Evolutionary conservation across 2,888 invertebrate species (phyloP).

Genomic region (Melanchra persicariae): DNA sequence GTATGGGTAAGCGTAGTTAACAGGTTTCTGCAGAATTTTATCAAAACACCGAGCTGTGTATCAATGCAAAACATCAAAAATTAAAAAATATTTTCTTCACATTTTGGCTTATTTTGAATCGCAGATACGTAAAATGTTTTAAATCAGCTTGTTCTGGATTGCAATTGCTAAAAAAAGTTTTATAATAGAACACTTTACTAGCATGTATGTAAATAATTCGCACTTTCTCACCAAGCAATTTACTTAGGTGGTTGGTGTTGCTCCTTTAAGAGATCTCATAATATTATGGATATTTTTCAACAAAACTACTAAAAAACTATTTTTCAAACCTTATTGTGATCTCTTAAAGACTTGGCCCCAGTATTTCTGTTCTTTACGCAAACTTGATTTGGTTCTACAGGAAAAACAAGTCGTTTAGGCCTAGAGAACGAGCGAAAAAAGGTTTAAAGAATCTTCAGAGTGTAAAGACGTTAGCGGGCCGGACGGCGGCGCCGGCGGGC

Average conservation of each 20-base stretch:
- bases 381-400: constrained; percentile 85
- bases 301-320: background rate
- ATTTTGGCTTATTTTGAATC: constrained; percentile 57
- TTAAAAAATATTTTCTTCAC: constrained; percentile 32
- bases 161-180: constrained; percentile 56
- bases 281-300: constrained; percentile 33
- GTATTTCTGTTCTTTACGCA: constrained; percentile 28
- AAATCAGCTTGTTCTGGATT: constrained; percentile 58
- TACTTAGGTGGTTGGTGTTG: constrained; percentile 67
- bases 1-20: constrained; percentile 61
- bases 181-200: constrained; percentile 44
- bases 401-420: constrained; percentile 98
- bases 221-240: constrained; percentile 58
- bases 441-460: constrained; percentile 97
- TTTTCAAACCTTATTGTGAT: constrained; percentile 42
- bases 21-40: constrained; percentile 36
- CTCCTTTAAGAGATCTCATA: constrained; percentile 65
- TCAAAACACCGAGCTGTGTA: constrained; percentile 46
- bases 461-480: constrained; percentile 96
- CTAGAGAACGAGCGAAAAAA: constrained; percentile 96
- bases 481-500: constrained; percentile 91
- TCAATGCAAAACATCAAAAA: constrained; percentile 50
- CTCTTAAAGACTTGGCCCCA: constrained; percentile 49
- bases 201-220: constrained; percentile 70
- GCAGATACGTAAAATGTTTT: constrained; percentile 46